Evolutionary conservation across 2,113 vertebrate species (phyloP), one percentile per base, ranked within the genome.

Genomic region (Colossoma macropomum): DNA sequence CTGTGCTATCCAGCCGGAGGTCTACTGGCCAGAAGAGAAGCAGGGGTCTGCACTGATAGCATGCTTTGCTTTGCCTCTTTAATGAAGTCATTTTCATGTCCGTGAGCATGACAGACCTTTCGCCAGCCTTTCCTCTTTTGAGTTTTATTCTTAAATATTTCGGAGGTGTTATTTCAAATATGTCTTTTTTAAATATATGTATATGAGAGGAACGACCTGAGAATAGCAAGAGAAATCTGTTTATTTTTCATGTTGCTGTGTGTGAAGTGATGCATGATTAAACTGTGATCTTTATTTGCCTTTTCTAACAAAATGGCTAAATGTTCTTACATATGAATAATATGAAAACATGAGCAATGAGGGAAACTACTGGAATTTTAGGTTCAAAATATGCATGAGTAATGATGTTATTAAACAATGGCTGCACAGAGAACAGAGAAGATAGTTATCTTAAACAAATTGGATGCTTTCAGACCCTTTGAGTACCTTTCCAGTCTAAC

Each of bases 71-170:
- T 85, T 84, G 76, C 84, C 79, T 75, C 85, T 81, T 82, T 79
- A 84, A 91, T 91, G 86, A 90, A 92, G 91, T 86, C 84, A 90
- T 89, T 82, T 84, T 84, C 68, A 89, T 79, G 88, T 72, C 72
- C 84, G 80, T 78, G 13, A 56, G 75, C 72, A 25, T 80, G 80
- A 86, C 59, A 84, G 71, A 88, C 84, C 79, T 87, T 54, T 71
- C 82, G 82, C 85, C 52, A 84, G 73, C 79, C 75, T 79, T 66
- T 68, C 17, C 0, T 12, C 41, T 0, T 1, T 23, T 38, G 25
- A n/a, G 38, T 77, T 74, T 27, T 10, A 30, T 48, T 72, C 32
- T 48, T 25, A 50, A 34, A 76, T 34, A 56, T 52, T 62, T 80
- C 16, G 30, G 32, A 54, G 19, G 71, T 54, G 16, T 75, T 30